Evolutionary conservation across 2,888 invertebrate genomes (phyloP).

Genomic region (Leptogaster cylindrica): DNA sequence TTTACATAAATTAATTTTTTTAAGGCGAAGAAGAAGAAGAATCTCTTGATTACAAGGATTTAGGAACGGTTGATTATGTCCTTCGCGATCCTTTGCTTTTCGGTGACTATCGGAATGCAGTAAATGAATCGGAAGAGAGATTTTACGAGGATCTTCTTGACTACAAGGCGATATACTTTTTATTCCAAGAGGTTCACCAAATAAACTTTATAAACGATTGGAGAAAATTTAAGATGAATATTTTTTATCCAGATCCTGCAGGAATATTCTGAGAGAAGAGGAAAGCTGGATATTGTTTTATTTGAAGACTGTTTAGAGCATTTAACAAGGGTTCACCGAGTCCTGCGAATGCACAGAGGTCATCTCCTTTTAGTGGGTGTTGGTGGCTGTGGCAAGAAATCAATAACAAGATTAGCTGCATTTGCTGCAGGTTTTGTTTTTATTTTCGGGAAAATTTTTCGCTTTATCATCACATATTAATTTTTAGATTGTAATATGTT

Average conservation of each 20-base stretch:
- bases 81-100: slow-evolving; percentile 83
- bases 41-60: slow-evolving; percentile 37
- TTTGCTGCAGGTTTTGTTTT: slow-evolving; percentile 73
- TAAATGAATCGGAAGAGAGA: slow-evolving; percentile 78
- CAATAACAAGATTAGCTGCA: slow-evolving; percentile 78
- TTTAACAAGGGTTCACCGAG: slow-evolving; percentile 84
- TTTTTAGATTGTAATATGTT: slow-evolving; percentile 75
- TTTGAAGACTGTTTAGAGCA: slow-evolving; percentile 94
- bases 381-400: slow-evolving; percentile 88
- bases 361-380: slow-evolving; percentile 87
- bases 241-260: slow-evolving; percentile 72
- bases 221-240: slow-evolving; percentile 8
- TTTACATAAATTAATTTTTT: too few species aligned
- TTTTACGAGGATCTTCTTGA: slow-evolving; percentile 89
- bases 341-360: slow-evolving; percentile 78
- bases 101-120: slow-evolving; percentile 87
- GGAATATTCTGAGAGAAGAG: slow-evolving; percentile 79
- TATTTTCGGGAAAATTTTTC: not conserved
- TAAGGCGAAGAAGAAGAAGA: slow-evolving; percentile 53
- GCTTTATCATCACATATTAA: not conserved
- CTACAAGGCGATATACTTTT: slow-evolving; percentile 84
- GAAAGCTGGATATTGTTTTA: slow-evolving; percentile 79
- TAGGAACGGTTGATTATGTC: slow-evolving; percentile 69
- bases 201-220: not conserved
- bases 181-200: slow-evolving; percentile 80